Base-by-base conservation (phyloP, 2,113 vertebrate species). In the Trichechus manatus region DNA sequence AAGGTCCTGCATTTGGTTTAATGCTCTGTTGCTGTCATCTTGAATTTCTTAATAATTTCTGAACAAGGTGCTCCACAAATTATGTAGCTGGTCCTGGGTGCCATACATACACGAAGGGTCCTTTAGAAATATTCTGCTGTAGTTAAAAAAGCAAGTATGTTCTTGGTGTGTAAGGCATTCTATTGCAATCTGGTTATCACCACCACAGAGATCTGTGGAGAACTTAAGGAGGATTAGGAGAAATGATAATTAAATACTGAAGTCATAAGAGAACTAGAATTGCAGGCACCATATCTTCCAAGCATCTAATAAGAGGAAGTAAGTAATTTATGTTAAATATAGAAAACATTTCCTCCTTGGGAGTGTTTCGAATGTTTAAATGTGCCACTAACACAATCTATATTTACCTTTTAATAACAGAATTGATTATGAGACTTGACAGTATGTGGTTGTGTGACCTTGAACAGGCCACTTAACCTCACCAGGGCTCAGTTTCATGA, bases 211-310 rank as follows among this genome's bases (percentile, higher is more conserved):
- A 72, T 23, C 10, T 53, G 44, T 19, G 13, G 42, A 53, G 42
- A 50, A n/a, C 29, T n/a, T 47, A 33, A 59, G 74, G 27, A 81
- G 23, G 13, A 72, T 27, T 5, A 82, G n/a, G 39, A 83, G 68
- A 75, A 79, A 90, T 3, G 25, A 29, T 86, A 89, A 90, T 19
- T 68, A 56, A 94, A 63, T 36, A 61, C 86, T 27, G 68, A 92
- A 64, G 36, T 42, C 27, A 7, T 47, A n/a, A 66, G 85, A 95
- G 80, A 89, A 68, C 22, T 8, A 61, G 59, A 31, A n/a, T 20
- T 85, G 36, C 31, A 94, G 27, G 70, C 50, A 23, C 42, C 93
- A 74, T 87, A 64, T 50, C 91, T 25, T 84, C 66, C 89, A 93
- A 89, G 25, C 25, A 74, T 4, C 11, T 59, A 64, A 70, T 17